Conservation (phyloP, 2,888 invertebrate genomes). For the Melieria crassipennis region DNA sequence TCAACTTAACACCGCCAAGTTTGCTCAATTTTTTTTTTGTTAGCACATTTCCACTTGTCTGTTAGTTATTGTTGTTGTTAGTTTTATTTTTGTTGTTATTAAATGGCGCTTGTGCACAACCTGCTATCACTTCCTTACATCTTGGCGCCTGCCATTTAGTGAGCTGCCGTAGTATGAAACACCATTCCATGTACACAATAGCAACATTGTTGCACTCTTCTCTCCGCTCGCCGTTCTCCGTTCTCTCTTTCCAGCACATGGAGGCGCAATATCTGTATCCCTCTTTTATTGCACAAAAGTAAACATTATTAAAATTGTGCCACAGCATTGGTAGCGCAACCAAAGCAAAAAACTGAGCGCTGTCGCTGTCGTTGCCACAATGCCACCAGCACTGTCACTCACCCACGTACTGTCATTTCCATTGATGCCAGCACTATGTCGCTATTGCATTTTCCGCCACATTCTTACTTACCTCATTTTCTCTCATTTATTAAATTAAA, state of each 20-base stretch:
- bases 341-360: too few relatives aligned
- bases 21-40: too few relatives aligned
- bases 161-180: neutral
- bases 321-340: too few relatives aligned
- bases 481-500: constrained; percentile 3
- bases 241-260: neutral
- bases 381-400: neutral
- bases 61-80: too few relatives aligned
- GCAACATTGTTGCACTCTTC: neutral
- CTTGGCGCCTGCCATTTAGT: constrained; percentile 15
- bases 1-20: too few relatives aligned
- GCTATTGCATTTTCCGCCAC: neutral
- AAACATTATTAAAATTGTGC: constrained; percentile 20
- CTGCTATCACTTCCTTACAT: constrained; percentile 21
- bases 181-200: neutral
- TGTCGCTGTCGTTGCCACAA: neutral
- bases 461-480: neutral
- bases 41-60: too few relatives aligned
- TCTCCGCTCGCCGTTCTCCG: neutral
- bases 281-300: constrained; percentile 8
- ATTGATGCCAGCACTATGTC: neutral
- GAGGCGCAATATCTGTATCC: neutral
- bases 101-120: too few relatives aligned
- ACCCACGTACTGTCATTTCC: neutral
- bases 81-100: too few relatives aligned